Base-by-base conservation (phyloP, 2,797 vertebrate species). In the Benthosema pterotum region DNA sequence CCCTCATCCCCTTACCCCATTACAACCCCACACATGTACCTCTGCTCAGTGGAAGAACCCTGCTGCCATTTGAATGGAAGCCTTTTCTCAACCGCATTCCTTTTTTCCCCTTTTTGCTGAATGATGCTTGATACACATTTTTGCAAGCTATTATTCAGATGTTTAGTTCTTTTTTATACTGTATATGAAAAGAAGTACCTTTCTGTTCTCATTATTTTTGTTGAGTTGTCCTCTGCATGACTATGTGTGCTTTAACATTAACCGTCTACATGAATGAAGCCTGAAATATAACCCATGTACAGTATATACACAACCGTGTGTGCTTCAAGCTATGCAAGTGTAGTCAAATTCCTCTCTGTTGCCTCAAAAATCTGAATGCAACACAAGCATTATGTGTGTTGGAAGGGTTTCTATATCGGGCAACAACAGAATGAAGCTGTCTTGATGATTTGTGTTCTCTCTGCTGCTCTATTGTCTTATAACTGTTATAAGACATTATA, bases 11-110 rank as follows among this genome's bases (percentile, higher is more conserved):
- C 68, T 64, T 85, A 82, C 77, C 60, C 68, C 71, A 77, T 82
- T 79, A 57, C 76, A 68, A 72, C 78, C 81, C 72, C 74, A 74
- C 66, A 77, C 76, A 69, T 50, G 76, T 75, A 38, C 32, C 67
- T 59, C 65, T 64, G 74, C 78, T 87, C 78, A 88, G 84, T 91
- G 87, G 89, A 91, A 86, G 89, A 89, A 61, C 76, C 32, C 32
- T 11, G 70, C 83, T 81, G 80, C 80, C 84, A 83, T 86, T 88
- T 83, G 77, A 86, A 87, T 87, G 87, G 75, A 85, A 67, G 60
- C 62, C 63, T 81, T 75, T 53, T 75, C 50, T 70, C 17, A 63
- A 53, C 75, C 61, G 51, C 55, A 58, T 82, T 69, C 80, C 71
- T 84, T 65, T 11, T 64, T 77, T 69, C 66, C 74, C 25, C 69